Conservation (phyloP, 1,140 invertebrate genomes). For the Sinonovacula constricta region DNA sequence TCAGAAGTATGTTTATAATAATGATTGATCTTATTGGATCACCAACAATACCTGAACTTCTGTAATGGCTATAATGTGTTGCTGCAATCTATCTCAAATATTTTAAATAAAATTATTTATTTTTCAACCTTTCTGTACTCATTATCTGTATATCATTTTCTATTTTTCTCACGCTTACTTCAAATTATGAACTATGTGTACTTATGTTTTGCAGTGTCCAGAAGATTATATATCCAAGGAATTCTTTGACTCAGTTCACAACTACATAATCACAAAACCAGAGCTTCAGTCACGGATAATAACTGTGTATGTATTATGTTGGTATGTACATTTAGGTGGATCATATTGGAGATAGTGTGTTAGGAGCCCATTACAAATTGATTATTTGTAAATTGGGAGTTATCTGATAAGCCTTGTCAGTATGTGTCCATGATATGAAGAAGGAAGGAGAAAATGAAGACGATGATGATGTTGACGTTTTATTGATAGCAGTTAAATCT, state of each 20-base stretch:
- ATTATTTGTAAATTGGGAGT: too few species aligned
- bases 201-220: slow-evolving; percentile 76
- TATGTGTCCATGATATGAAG: too few species aligned
- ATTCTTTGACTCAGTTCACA: slow-evolving; percentile 93
- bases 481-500: too few species aligned
- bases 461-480: too few species aligned
- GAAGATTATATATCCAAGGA: slow-evolving; percentile 94
- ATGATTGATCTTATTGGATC: background rate
- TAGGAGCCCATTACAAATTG: too few species aligned
- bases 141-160: background rate
- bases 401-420: too few species aligned
- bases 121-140: background rate
- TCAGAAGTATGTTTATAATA: too few species aligned
- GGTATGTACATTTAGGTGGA: too few species aligned
- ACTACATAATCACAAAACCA: slow-evolving; percentile 96
- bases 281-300: slow-evolving; percentile 93
- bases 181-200: too few species aligned
- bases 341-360: too few species aligned
- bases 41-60: background rate
- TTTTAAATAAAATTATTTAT: background rate
- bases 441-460: too few species aligned
- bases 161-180: too few species aligned
- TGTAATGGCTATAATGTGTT: background rate
- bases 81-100: background rate
- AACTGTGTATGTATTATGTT: slow-evolving; percentile 92